A percentile compares a stretch with the other conserved stretches of the same genome.
phyloP scores from a whole-genome alignment of 2,797 vertebrate genomes.

The Rhabdophis nuchalis region DNA sequence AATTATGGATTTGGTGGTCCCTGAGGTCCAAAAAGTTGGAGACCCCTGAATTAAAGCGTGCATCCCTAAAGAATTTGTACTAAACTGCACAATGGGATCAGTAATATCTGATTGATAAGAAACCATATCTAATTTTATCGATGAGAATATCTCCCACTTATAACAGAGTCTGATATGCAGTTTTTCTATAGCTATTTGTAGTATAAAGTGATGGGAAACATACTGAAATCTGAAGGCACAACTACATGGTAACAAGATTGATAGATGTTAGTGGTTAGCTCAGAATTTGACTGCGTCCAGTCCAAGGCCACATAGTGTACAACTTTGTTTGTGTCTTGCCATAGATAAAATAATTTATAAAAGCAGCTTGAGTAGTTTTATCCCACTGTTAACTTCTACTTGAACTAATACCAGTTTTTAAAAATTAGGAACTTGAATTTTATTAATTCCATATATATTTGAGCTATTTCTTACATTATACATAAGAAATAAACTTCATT shows the following conservation, averaged over 20 bases:
- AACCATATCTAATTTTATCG: background rate
- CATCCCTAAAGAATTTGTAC: background rate
- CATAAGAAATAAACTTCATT: slow-evolving; percentile 54
- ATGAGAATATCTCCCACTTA: background rate
- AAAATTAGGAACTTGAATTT: background rate
- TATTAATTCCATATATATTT: background rate
- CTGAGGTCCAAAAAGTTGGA: too few relatives aligned
- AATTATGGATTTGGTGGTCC: too few relatives aligned
- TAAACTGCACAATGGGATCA: background rate
- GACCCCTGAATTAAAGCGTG: background rate
- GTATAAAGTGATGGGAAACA: background rate
- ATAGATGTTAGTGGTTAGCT: background rate
- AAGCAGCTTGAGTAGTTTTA: background rate
- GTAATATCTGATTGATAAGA: background rate
- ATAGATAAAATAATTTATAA: background rate
- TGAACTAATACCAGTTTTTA: slow-evolving; percentile 33
- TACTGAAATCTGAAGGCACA: background rate
- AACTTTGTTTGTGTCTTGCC: background rate
- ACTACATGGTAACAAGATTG: background rate
- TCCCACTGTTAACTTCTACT: slow-evolving; percentile 27
- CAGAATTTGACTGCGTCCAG: background rate
- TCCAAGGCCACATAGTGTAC: background rate
- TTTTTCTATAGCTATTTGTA: background rate
- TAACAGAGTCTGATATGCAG: background rate
- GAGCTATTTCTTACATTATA: slow-evolving; percentile 67